A percentile compares a stretch with the other conserved stretches of the same genome.
These are phyloP conservation scores for Leptodactylus fuscus DNA, from an alignment of 2,113 vertebrate genomes.

Conservation along the genomic window DNA sequence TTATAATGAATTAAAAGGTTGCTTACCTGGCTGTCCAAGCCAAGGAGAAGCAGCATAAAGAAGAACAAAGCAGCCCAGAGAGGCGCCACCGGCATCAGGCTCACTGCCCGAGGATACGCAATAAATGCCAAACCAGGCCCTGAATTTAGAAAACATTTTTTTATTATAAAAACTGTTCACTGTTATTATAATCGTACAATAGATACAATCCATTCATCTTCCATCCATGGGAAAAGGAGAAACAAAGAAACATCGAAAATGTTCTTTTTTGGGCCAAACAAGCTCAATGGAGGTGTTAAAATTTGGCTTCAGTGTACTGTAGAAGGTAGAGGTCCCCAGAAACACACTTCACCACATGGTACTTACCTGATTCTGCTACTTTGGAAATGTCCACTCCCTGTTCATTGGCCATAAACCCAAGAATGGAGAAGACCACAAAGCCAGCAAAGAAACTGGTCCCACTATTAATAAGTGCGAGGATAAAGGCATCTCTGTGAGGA, in stretches of 20 bases:
- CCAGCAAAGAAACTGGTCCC: constrained; percentile 97
- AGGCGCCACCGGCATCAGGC: constrained; percentile 80
- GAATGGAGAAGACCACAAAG: constrained; percentile 95
- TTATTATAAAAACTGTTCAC: too few relatives aligned
- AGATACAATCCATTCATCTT: background rate
- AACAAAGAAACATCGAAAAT: background rate
- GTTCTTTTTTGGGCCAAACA: background rate
- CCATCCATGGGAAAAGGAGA: background rate
- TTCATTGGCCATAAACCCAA: constrained; percentile 96
- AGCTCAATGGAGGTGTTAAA: background rate
- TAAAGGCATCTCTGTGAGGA: constrained; percentile 86
- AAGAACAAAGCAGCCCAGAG: constrained; percentile 83
- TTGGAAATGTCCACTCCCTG: constrained; percentile 96
- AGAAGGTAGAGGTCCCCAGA: background rate
- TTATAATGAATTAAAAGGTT: background rate
- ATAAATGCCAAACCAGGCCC: constrained; percentile 83
- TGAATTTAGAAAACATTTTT: constrained; percentile 63
- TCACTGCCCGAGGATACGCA: constrained; percentile 80
- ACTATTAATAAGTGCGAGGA: constrained; percentile 94
- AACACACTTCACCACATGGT: background rate
- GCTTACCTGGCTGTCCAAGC: constrained; percentile 80
- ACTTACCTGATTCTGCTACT: constrained; percentile 93
- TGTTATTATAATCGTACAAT: too few relatives aligned
- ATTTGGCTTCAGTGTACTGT: background rate
- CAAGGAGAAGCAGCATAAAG: constrained; percentile 82